Evolutionary conservation across 1,140 invertebrate genomes (phyloP).

Genomic region (Ptiloglossa arizonensis): DNA sequence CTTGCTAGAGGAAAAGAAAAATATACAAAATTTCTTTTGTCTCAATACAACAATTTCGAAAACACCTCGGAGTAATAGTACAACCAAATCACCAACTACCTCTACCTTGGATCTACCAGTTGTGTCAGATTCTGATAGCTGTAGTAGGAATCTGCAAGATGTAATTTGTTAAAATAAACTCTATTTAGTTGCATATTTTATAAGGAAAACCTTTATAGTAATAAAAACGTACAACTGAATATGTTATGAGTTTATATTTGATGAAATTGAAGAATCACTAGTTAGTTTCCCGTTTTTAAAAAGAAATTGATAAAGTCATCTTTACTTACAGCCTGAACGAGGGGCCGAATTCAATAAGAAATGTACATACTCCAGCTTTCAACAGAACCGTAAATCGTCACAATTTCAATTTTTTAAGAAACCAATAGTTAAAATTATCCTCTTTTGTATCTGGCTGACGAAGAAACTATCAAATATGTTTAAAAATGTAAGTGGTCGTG

Average conservation of each 20-base stretch:
- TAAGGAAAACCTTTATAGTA: too few relatives aligned
- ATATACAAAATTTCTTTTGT: background rate
- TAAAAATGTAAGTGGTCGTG: conserved; percentile 53
- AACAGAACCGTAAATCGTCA: too few relatives aligned
- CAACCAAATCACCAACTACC: conserved; percentile 8
- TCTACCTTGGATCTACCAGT: conserved; percentile 15
- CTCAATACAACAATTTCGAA: background rate
- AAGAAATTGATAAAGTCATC: background rate
- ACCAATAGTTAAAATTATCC: conserved; percentile 45
- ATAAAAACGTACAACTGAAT: too few relatives aligned
- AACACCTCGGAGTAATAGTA: background rate
- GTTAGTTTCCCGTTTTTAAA: background rate
- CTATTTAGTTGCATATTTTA: too few relatives aligned
- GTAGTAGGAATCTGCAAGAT: conserved; percentile 5
- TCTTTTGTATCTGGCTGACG: conserved; percentile 62
- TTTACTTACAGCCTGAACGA: background rate
- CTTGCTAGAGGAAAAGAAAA: background rate
- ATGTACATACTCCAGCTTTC: background rate
- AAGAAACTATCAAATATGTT: conserved; percentile 53
- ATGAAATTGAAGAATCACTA: too few relatives aligned
- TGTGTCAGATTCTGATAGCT: conserved; percentile 5
- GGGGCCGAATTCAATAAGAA: background rate
- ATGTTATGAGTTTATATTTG: too few relatives aligned
- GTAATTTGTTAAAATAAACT: conserved; percentile 30
- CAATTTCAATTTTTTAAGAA: background rate